phyloP scores from a whole-genome alignment of 2,888 invertebrate genomes.

The Oxystoma pomonae region DNA sequence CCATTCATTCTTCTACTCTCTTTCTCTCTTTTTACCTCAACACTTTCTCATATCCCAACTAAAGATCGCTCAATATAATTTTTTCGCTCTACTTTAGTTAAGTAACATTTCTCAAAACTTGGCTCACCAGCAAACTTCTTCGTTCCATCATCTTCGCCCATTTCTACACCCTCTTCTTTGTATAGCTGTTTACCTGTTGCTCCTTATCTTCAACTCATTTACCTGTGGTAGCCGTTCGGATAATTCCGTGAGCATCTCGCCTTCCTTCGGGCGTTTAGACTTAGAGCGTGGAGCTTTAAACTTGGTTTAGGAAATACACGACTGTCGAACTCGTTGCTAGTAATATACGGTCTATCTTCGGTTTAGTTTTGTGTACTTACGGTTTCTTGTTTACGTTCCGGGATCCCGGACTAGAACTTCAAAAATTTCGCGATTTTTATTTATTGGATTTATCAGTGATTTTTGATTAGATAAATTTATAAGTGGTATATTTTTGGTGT shows the following conservation, averaged over 20 bases:
- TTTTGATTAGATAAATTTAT: background rate
- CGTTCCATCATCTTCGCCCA: background rate
- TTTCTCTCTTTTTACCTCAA: too few relatives aligned
- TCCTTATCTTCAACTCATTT: background rate
- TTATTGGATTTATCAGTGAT: background rate
- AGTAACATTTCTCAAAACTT: too few relatives aligned
- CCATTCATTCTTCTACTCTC: too few relatives aligned
- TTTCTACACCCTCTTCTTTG: background rate
- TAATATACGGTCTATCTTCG: background rate
- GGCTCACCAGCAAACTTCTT: background rate
- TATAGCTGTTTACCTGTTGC: background rate
- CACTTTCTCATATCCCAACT: too few relatives aligned
- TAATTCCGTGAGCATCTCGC: background rate
- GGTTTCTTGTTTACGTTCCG: constrained; percentile 15
- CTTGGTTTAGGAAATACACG: background rate
- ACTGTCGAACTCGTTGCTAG: background rate
- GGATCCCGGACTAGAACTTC: background rate
- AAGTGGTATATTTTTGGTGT: background rate
- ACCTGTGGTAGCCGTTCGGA: background rate
- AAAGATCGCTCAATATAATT: too few relatives aligned
- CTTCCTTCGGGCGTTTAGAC: background rate
- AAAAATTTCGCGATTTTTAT: background rate
- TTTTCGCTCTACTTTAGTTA: too few relatives aligned
- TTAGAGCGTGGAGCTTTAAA: background rate
- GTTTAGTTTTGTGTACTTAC: constrained; percentile 9